phyloP scores from a whole-genome alignment of 2,113 vertebrate genomes.

The Xiphias gladius region DNA sequence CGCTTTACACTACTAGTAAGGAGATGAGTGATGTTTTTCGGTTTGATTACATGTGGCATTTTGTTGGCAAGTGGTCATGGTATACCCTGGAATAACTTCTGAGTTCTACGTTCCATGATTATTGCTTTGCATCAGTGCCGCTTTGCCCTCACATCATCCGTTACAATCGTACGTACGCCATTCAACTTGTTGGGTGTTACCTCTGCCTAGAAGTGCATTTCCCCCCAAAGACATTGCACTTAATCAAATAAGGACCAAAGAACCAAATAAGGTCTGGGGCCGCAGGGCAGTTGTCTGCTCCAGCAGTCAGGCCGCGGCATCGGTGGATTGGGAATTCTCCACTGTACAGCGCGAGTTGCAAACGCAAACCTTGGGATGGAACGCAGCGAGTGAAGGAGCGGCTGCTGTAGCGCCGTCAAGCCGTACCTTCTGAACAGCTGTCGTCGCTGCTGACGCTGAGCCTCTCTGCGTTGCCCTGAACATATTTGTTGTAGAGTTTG shows the following conservation, averaged over 20 bases:
- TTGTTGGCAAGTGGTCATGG: neutral
- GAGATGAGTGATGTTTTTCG: too few species aligned
- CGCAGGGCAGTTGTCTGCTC: neutral
- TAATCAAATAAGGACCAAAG: neutral
- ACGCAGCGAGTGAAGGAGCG: neutral
- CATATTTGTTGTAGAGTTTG: constrained; percentile 98
- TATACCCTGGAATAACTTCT: too few species aligned
- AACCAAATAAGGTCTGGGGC: neutral
- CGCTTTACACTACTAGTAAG: neutral
- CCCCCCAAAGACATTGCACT: neutral
- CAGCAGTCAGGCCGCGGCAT: neutral
- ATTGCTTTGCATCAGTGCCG: neutral
- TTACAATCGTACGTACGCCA: neutral
- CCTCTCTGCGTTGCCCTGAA: constrained; percentile 91
- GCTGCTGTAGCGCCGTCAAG: neutral
- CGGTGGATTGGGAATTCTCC: neutral
- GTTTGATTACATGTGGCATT: neutral
- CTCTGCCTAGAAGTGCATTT: neutral
- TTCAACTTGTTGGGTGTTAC: neutral
- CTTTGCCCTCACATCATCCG: neutral
- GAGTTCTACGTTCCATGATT: too few species aligned
- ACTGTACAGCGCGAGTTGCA: neutral
- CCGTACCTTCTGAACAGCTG: constrained; percentile 95
- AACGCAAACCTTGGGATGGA: neutral
- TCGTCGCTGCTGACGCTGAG: constrained; percentile 98